phyloP scores from a whole-genome alignment of 2,888 invertebrate genomes.

The Malthinus flaveolus region DNA sequence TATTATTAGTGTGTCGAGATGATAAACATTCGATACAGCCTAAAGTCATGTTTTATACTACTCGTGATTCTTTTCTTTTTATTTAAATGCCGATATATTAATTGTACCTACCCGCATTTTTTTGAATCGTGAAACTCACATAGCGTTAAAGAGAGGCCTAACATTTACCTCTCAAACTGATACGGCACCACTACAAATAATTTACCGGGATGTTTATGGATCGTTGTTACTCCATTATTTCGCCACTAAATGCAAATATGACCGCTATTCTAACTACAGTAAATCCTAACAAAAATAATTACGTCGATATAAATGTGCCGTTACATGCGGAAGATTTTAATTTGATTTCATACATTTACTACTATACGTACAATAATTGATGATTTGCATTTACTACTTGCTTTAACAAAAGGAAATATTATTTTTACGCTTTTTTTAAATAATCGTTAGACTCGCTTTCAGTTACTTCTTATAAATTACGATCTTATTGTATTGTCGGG shows the following conservation, averaged over 20 bases:
- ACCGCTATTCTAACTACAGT: slow-evolving; percentile 22
- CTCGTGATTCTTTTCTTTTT: slow-evolving; percentile 15
- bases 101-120: background rate
- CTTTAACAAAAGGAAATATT: background rate
- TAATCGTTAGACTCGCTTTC: background rate
- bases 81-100: slow-evolving; percentile 7
- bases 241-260: slow-evolving; percentile 23
- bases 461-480: no score
- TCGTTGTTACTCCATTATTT: slow-evolving; percentile 23
- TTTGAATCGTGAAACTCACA: background rate
- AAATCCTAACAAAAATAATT: slow-evolving; percentile 26
- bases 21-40: slow-evolving; percentile 28
- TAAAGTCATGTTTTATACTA: slow-evolving; percentile 8
- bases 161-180: slow-evolving; percentile 1
- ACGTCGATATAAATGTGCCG: slow-evolving; percentile 21
- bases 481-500: no score
- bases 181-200: slow-evolving; percentile 3
- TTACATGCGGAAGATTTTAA: slow-evolving; percentile 29
- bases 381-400: slow-evolving; percentile 11
- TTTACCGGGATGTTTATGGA: slow-evolving; percentile 13
- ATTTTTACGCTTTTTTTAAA: background rate
- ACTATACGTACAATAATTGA: slow-evolving; percentile 10
- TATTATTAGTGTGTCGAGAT: slow-evolving; percentile 27
- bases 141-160: background rate
- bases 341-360: slow-evolving; percentile 22